A percentile compares a stretch with the other conserved stretches of the same genome.
These are phyloP conservation scores for Leptopterna dolabrata DNA, from an alignment of 2,888 invertebrate species.

Conservation along the genomic window DNA sequence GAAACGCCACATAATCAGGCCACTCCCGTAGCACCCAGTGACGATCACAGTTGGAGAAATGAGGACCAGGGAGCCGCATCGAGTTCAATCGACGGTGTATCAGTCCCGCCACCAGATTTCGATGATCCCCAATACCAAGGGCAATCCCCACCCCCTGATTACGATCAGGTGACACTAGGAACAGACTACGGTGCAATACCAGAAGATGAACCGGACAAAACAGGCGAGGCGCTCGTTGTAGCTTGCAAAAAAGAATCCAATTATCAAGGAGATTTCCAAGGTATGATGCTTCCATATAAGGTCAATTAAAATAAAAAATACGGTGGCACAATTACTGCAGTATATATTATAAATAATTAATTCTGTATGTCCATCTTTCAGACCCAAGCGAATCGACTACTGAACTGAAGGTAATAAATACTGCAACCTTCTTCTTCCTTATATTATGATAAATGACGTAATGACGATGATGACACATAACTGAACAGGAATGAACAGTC, in stretches of 20 bases:
- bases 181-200: not conserved
- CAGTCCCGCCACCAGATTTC: not conserved
- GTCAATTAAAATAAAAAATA: too few relatives aligned
- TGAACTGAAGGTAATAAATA: constrained; percentile 22
- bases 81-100: not conserved
- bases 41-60: not conserved
- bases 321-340: too few relatives aligned
- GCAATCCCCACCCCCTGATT: not conserved
- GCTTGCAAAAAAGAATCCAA: constrained; percentile 31
- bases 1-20: not conserved
- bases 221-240: not conserved
- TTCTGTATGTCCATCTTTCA: not conserved
- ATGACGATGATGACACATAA: too few relatives aligned
- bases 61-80: not conserved
- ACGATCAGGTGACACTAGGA: not conserved
- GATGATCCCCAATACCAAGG: not conserved
- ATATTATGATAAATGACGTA: too few relatives aligned
- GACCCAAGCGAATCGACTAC: constrained; percentile 26
- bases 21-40: not conserved
- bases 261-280: constrained; percentile 37
- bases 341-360: too few relatives aligned
- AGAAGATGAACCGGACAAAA: constrained; percentile 20
- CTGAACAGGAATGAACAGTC: too few relatives aligned
- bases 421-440: not conserved
- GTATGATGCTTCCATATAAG: not conserved